Conservation (phyloP, 2,113 vertebrate species). For the Archocentrus centrarchus region DNA sequence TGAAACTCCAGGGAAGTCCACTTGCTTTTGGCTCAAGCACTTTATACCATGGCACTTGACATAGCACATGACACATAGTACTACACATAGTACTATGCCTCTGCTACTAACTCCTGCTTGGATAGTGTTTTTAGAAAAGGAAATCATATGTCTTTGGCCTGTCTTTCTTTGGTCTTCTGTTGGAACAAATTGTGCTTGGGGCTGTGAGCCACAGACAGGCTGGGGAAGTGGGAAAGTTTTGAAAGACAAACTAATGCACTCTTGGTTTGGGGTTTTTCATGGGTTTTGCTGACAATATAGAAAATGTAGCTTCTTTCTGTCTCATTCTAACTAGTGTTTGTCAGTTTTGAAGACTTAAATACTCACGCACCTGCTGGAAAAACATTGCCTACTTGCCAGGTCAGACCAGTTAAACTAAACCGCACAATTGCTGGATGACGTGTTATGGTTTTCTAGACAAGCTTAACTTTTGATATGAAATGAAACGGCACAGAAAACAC, state of each 20-base stretch:
- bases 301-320: conserved; percentile 18
- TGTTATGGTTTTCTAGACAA: not conserved
- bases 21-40: not conserved
- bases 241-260: not conserved
- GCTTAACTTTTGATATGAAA: not conserved
- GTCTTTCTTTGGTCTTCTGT: not conserved
- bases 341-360: not conserved
- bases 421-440: not conserved
- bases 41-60: not conserved
- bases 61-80: too few species aligned
- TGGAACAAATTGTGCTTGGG: not conserved
- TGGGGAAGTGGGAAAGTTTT: conserved; percentile 38
- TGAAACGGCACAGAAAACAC: not conserved
- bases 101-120: not conserved
- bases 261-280: conserved; percentile 6
- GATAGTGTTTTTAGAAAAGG: not conserved
- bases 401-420: not conserved
- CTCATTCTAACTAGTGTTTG: fast-evolving
- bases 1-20: not conserved
- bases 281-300: conserved; percentile 23
- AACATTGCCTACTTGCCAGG: not conserved
- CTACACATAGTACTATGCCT: not conserved
- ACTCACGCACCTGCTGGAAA: not conserved
- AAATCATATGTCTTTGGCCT: not conserved
- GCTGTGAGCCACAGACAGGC: not conserved